Evolutionary conservation across 1,140 invertebrate genomes (phyloP), one percentile per base, ranked within the genome.

Genomic region (Aporrectodea caliginosa): DNA sequence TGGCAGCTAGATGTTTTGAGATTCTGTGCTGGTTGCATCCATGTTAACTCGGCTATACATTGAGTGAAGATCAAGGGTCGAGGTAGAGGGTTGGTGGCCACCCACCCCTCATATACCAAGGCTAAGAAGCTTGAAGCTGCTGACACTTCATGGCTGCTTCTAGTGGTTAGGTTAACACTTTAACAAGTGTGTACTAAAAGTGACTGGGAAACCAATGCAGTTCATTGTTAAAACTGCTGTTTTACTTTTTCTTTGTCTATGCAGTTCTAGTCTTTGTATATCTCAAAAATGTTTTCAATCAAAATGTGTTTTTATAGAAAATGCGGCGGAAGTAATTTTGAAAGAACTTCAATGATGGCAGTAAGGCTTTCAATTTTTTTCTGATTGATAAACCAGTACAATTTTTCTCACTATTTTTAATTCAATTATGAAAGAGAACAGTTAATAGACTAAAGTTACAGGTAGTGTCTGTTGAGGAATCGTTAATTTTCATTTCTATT

Each of bases 271-370:
- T 34, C n/a, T 27, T 72, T 78, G 34, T 27, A n/a, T n/a, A n/a
- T 77, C 33, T 1, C 1, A 16, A 27, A 29, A 71, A 27, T 72
- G 22, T 71, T 73, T 68, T 27, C 14, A n/a, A n/a, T n/a, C n/a
- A n/a, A n/a, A n/a, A 69, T 73, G 78, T 35, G 79, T 68, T 82
- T 70, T 81, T 82, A 0, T 79, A 92, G 91, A 73, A 93, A 93
- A 83, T 97, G 95, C 85, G 91, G 90, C 71, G 88, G 91, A 32
- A 91, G 90, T 0, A 91, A 90, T 69, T 96, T 93, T 94, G 90
- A 92, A 80, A 92, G 91, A 84, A 91, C 94, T 16, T 84, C 83
- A 22, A 85, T 86, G 83, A 75, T 76, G 34, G 79, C 81, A 82
- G 85, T 85, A 82, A 83, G 80, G 75, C 27, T 32, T 14, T 22